Base-by-base conservation (phyloP, 2,797 vertebrate species). In the Girardinus metallicus region DNA sequence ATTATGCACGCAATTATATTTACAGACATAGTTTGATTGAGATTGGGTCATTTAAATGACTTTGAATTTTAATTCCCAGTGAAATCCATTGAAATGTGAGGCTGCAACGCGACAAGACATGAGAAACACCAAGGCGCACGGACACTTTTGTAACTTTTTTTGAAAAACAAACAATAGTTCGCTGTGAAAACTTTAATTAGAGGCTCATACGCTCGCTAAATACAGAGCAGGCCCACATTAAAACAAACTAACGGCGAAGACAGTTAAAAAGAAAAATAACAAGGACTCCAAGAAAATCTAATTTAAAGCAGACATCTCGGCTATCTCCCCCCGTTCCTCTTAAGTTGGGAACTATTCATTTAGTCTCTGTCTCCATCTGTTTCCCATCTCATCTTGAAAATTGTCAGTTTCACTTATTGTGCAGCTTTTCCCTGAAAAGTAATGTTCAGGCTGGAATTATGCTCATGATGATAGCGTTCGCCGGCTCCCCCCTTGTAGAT, bases 321-420 rank as follows among this genome's bases (percentile, higher is more conserved):
- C 88, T 80, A 79, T 87, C 90, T 89, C 81, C n/a, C 66, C 68
- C 12, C 23, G 26, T n/a, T 71, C n/a, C 68, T 87, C 84, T 92
- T 77, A 86, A 87, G 85, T 85, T 82, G 76, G 82, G 79, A 88
- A 86, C 87, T 86, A 83, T 91, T 92, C 88, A 89, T 91, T 94
- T 91, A 90, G 93, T 90, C 82, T 83, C 83, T 82, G 89, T 90
- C 88, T 77, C 88, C 89, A 87, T 92, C 89, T 91, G 91, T 82
- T 90, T 88, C 86, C 86, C 57, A 84, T 92, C 92, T 89, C 87
- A 89, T 92, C 92, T 92, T 60, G 9, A 82, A 44, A 91, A 93
- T 90, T 87, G 91, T 92, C 92, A 92, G 91, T 92, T 92, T 94
- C 90, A 90, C 84, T 92, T 91, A 92, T 90, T 90, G 87, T 87